Evolutionary conservation across 2,797 vertebrate genomes (phyloP).

Genomic region (Lacerta agilis): DNA sequence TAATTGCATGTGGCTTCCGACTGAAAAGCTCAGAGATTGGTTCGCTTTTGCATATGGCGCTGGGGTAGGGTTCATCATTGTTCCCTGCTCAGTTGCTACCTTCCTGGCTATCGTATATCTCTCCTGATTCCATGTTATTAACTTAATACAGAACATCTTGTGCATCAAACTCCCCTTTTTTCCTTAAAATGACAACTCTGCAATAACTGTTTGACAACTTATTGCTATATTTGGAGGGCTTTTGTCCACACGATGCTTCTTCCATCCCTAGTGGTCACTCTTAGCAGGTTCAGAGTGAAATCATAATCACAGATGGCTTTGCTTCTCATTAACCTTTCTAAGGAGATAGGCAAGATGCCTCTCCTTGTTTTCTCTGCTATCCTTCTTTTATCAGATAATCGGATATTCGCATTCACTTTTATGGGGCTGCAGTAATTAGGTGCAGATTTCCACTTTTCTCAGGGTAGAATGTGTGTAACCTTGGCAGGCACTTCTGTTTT

Average conservation of each 20-base stretch:
- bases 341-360: not conserved
- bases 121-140: not conserved
- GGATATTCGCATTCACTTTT: not conserved
- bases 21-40: not conserved
- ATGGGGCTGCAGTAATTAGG: not conserved
- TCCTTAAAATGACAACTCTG: not conserved
- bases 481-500: not conserved
- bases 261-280: not conserved
- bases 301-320: not conserved
- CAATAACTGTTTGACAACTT: not conserved
- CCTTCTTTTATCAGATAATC: not conserved
- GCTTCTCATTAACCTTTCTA: not conserved
- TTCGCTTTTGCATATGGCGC: not conserved
- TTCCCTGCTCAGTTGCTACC: not conserved
- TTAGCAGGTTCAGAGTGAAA: not conserved
- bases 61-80: too few species aligned
- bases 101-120: not conserved
- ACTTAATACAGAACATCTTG: not conserved
- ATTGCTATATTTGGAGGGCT: not conserved
- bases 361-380: not conserved
- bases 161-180: too few species aligned
- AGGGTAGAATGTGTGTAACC: not conserved
- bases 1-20: not conserved
- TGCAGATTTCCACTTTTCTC: not conserved
- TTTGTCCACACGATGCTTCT: not conserved